Evolutionary conservation across 2,113 vertebrate genomes (phyloP), one percentile per base, ranked within the genome.

Genomic region (Lophius piscatorius): DNA sequence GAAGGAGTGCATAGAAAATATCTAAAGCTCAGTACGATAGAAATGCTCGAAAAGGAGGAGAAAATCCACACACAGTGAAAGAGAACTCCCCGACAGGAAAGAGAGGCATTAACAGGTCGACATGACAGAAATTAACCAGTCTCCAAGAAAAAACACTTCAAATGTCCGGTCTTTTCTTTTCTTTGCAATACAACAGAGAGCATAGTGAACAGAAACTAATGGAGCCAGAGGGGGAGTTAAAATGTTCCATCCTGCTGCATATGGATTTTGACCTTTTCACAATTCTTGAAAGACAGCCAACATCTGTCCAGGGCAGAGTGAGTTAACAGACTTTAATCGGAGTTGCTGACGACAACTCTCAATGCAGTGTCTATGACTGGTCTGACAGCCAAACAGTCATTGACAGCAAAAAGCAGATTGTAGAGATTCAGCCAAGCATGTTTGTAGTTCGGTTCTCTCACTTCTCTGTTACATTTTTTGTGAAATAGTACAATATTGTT

Each of bases 261-360:
- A 64, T 54, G 28, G 35, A 72, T 54, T 59, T 33, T 36, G 51
- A 78, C 52, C 47, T 60, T 55, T 64, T 18, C 17, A n/a, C 24
- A 55, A 34, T 62, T 31, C 26, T 45, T 65, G 45, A 51, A 51
- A 58, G 70, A 47, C 55, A 52, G 45, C 36, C 55, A 65, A 9
- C 12, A 26, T 50, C 22, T 64, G 33, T 56, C 21, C 20, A 10
- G 39, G n/a, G 16, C 13, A 28, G 33, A 68, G 31, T 44, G 40
- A 61, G 44, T 54, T 31, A 48, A 39, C 48, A 65, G 67, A 63
- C 67, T 24, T 67, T 58, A 48, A 28, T n/a, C n/a, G n/a, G n/a
- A n/a, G n/a, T n/a, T n/a, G n/a, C n/a, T n/a, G n/a, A n/a, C n/a
- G n/a, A n/a, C n/a, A n/a, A n/a, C n/a, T n/a, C n/a, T n/a, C n/a